Evolutionary conservation across 1,140 invertebrate species (phyloP).

Genomic region (Chironomus tepperi): DNA sequence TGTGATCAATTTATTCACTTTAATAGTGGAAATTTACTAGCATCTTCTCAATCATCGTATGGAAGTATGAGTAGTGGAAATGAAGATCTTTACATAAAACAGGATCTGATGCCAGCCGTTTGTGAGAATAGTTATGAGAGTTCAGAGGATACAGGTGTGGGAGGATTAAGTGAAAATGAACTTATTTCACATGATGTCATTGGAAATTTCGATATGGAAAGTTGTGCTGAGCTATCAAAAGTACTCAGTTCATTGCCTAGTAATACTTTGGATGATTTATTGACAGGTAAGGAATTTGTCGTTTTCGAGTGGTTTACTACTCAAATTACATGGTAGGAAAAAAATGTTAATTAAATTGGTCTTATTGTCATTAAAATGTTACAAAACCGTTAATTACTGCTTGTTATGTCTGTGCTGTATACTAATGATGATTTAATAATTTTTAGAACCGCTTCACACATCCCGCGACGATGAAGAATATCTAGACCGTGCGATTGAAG

Average conservation of each 20-base stretch:
- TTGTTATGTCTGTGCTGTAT: too few relatives aligned
- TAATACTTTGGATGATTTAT: constrained; percentile 20
- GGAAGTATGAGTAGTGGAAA: background rate
- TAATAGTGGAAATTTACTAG: constrained; percentile 10
- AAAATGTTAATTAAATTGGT: too few relatives aligned
- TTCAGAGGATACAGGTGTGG: constrained; percentile 47
- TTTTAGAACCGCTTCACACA: constrained; percentile 24
- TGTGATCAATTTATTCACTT: constrained; percentile 6
- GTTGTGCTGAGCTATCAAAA: constrained; percentile 21
- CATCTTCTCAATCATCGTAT: background rate
- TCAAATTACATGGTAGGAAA: too few relatives aligned
- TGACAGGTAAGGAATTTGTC: background rate
- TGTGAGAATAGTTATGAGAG: constrained; percentile 51
- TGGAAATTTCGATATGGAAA: constrained; percentile 27
- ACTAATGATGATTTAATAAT: background rate
- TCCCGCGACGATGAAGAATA: constrained; percentile 17
- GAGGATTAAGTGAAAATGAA: constrained; percentile 46
- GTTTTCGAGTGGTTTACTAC: constrained; percentile 11
- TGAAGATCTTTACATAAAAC: constrained; percentile 28
- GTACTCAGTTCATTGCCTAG: background rate
- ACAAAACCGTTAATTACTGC: too few relatives aligned
- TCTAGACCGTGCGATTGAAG: constrained; percentile 15
- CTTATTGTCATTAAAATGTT: too few relatives aligned
- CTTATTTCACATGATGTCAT: constrained; percentile 41
- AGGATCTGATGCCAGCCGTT: constrained; percentile 35